A percentile compares a stretch with the other conserved stretches of the same genome.
Conservation (phyloP, 1,140 invertebrate genomes). For the Euwallacea fornicatus region DNA sequence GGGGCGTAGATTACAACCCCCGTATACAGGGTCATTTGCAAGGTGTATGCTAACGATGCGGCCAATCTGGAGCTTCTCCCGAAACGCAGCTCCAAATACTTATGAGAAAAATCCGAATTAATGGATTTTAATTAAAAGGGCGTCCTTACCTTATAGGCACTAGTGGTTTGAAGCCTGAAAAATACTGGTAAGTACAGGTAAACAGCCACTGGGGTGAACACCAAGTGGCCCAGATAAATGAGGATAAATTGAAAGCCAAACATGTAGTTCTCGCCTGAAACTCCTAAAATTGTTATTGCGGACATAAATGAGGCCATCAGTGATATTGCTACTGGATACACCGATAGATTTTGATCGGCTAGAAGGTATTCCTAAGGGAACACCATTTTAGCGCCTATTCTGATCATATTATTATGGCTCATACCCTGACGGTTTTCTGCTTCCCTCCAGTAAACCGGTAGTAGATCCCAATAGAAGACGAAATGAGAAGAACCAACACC, state of each 20-base stretch:
- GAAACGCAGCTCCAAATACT: slow-evolving; percentile 84
- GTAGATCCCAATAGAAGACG: slow-evolving; percentile 75
- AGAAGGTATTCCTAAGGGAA: slow-evolving; percentile 73
- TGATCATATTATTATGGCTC: not conserved
- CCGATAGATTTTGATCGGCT: slow-evolving; percentile 75
- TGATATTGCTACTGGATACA: slow-evolving; percentile 82
- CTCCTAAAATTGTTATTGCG: slow-evolving; percentile 85
- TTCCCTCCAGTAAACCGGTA: slow-evolving; percentile 83
- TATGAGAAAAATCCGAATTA: slow-evolving; percentile 35
- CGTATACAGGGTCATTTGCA: slow-evolving; percentile 89
- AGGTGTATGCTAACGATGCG: slow-evolving; percentile 74
- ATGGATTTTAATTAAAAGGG: not conserved
- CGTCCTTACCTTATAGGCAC: slow-evolving; percentile 75
- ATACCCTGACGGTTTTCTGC: slow-evolving; percentile 80
- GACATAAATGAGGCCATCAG: slow-evolving; percentile 95
- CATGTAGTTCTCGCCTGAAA: slow-evolving; percentile 83
- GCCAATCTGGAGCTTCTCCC: slow-evolving; percentile 67
- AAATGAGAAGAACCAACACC: slow-evolving; percentile 62
- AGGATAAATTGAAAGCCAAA: slow-evolving; percentile 81
- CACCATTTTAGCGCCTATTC: too few species aligned
- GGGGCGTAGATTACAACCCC: slow-evolving; percentile 92
- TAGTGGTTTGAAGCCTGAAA: slow-evolving; percentile 80
- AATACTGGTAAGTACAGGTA: slow-evolving; percentile 88
- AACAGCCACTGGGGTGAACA: slow-evolving; percentile 78
- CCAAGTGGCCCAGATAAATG: slow-evolving; percentile 79